Base-by-base conservation (phyloP, 2,113 vertebrate genomes). In the Tachysurus vachellii region DNA sequence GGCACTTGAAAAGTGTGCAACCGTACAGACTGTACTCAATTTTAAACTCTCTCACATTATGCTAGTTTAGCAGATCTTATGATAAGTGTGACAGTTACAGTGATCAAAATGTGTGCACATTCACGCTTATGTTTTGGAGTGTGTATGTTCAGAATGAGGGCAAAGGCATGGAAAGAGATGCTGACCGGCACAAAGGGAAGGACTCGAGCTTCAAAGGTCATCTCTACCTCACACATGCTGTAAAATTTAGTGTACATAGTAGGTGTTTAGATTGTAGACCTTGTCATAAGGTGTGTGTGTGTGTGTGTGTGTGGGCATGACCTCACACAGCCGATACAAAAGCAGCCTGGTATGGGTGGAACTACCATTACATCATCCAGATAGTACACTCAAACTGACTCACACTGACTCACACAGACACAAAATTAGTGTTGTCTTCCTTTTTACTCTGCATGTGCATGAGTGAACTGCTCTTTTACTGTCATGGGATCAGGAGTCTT, bases 111-210 rank as follows among this genome's bases (percentile, higher is more conserved):
- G 26, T 77, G 57, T 53, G 61, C 23, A 0, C 7, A 19, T 56
- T 31, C 19, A 17, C 3, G 11, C 3, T 42, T 6, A 17, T 9
- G 7, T 36, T 56, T 75, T 26, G 21, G 47, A 76, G 36, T 77
- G 8, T 54, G 8, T 77, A 9, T 54, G 8, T 77, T 50, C 75
- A 54, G 26, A 77, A 77, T 17, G n/a, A 26, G 47, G 50, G 42
- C 73, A 53, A 76, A 83, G 62, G 66, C 36, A 84, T 53, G 21
- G 50, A 87, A 80, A 85, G 82, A 73, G 54, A n/a, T 88, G 88
- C 79, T 86, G 91, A 90, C 87, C 89, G 90, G 87, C 80, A 85
- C 81, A 84, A 88, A 88, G 80, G 54, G 85, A 87, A 80, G 42
- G 71, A 83, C 44, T 80, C 66, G 21, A 42, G 57, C 75, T 88